Evolutionary conservation across 2,797 vertebrate genomes (phyloP), one percentile per base, ranked within the genome.

Genomic region (Gymnothorax javanicus): DNA sequence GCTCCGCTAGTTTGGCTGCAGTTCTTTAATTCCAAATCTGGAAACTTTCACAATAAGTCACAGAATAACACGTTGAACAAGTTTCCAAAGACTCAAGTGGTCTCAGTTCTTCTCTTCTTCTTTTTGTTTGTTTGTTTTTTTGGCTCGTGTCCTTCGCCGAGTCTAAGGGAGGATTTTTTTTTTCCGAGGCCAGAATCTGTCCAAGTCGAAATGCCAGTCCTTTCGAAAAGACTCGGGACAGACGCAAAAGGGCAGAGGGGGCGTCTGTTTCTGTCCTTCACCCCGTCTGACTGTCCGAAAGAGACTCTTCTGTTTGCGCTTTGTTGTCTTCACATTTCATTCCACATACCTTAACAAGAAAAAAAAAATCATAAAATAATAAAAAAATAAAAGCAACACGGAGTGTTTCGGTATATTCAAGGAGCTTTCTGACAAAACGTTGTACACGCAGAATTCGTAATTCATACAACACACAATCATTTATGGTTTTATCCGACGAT

Each of bases 1-100:
- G 92, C 88, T 92, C 91, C 91, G 86, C 86, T 89, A 88, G 91
- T 93, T 93, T 92, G 92, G 92, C 89, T 92, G 92, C 89, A 86
- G 93, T 90, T 92, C 89, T 92, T 92, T 91, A 89, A 93, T 94
- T 90, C 92, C 93, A 95, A 94, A 92, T 91, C 94, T 94, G 95
- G 94, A 92, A 93, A 95, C 93, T 95, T 95, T 94, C 91, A 95
- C 95, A 94, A 90, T 86, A 92, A 94, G 93, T 95, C 91, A 94
- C 93, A 95, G 90, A 94, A 92, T 92, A 93, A 95, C 93, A 95
- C 89, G 91, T 94, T 83, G 90, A 93, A 95, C 93, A 95, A 94
- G 93, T 92, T 93, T 94, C 89, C 90, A 91, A 91, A 92, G 88
- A 94, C 90, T 89, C 94, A 92, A 89, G 88, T 82, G 20, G 87